Evolutionary conservation across 2,113 vertebrate species (phyloP).

Genomic region (Carassius gibelio): DNA sequence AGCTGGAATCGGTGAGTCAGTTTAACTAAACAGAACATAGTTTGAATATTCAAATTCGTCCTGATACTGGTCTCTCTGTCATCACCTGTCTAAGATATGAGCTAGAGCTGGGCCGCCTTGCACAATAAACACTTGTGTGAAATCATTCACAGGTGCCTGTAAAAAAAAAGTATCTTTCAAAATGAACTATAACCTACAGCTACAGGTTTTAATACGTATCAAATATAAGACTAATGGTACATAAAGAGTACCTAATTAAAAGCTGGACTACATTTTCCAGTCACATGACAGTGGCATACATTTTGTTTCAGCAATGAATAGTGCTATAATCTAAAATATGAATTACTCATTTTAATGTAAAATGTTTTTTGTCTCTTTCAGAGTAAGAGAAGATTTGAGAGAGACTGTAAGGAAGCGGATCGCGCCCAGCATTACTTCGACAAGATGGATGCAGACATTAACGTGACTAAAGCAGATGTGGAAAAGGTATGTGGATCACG

Average conservation of each 20-base stretch:
- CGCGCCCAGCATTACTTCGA: slow-evolving; percentile 91
- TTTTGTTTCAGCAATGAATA: no score
- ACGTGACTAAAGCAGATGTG: slow-evolving; percentile 90
- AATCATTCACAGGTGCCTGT: background rate
- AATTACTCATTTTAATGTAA: background rate
- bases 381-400: slow-evolving; percentile 89
- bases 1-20: slow-evolving; percentile 90
- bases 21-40: slow-evolving; percentile 1
- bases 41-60: slow-evolving; percentile 1
- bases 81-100: background rate
- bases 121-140: background rate
- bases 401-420: slow-evolving; percentile 95
- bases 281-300: background rate
- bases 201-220: background rate
- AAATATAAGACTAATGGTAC: background rate
- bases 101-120: background rate
- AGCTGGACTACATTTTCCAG: background rate
- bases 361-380: slow-evolving; percentile 44
- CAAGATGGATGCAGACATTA: slow-evolving; percentile 92
- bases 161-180: background rate
- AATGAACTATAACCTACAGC: background rate
- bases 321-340: background rate
- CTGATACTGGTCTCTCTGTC: background rate
- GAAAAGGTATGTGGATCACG: slow-evolving; percentile 82
- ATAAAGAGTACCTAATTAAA: background rate